Conservation (phyloP, 1,140 invertebrate species). For the Drosophila funebris region DNA sequence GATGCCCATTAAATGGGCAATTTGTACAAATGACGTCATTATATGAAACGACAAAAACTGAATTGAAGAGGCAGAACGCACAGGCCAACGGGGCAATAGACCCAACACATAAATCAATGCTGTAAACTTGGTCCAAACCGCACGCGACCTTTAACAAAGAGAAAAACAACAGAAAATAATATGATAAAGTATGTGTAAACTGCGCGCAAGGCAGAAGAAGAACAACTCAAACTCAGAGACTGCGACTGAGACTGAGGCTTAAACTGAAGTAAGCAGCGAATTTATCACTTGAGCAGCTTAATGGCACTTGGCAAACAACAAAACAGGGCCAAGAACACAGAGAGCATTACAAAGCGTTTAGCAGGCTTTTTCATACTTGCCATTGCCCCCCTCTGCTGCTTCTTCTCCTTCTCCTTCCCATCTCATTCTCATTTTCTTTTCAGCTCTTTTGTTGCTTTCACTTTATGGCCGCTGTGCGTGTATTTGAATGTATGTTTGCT, state of each 20-base stretch:
- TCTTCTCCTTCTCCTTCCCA: constrained; percentile 7
- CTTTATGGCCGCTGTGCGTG: constrained; percentile 47
- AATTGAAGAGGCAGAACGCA: too few relatives aligned
- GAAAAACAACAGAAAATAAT: not conserved
- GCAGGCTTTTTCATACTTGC: constrained; percentile 44
- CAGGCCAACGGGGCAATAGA: constrained; percentile 17
- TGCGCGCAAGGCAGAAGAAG: not conserved
- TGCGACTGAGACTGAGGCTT: not conserved
- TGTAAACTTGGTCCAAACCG: constrained; percentile 64
- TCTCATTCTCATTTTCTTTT: not conserved
- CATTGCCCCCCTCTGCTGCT: constrained; percentile 4
- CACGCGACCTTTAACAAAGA: constrained; percentile 60
- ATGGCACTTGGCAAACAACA: constrained; percentile 68
- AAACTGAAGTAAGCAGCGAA: constrained; percentile 58
- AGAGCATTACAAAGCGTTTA: constrained; percentile 78
- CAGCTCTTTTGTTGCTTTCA: constrained; percentile 16
- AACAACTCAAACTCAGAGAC: not conserved
- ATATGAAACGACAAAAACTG: constrained; percentile 42
- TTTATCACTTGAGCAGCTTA: constrained; percentile 80
- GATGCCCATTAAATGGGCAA: constrained; percentile 70
- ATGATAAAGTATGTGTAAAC: constrained; percentile 6
- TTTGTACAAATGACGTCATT: constrained; percentile 77
- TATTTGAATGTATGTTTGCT: constrained; percentile 36
- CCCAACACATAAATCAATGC: constrained; percentile 69
- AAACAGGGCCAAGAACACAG: constrained; percentile 26